Base-by-base conservation (phyloP, 1,140 invertebrate genomes). In the Hestina assimilis region DNA sequence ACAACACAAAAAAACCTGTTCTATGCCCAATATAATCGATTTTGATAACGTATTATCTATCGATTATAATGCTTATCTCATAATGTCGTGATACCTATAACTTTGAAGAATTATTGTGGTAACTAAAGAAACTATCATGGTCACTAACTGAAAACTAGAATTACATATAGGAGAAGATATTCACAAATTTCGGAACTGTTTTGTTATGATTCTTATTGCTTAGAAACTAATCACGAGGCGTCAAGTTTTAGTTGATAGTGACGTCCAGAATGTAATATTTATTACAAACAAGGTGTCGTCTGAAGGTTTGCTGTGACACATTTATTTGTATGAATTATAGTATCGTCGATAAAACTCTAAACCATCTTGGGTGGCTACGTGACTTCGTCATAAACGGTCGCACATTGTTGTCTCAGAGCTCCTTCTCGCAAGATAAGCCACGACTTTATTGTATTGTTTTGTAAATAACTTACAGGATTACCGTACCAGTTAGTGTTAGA, bases 341-440 rank as follows among this genome's bases (percentile, higher is more conserved):
- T 61, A 21, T 29, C 21, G 52, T 53, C 54, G 26, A 63, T 56
- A 59, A 51, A 38, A 28, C 40, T 63, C 57, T 59, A 46, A 47
- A 21, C 14, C 24, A 33, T 11, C 21, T 54, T 28, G 29, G 24
- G 45, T 61, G 33, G 23, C 31, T 59, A 72, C 71, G 71, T 72
- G 65, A 70, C 59, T 66, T 46, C 62, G 66, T 61, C 56, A 66
- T 56, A 46, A 21, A 12, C 9, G 45, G 48, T 46, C 20, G 19
- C 7, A 35, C 15, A 24, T 35, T 8, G 15, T 35, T 40, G 47
- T 9, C 33, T 14, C 40, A 14, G 31, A 15, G 19, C 4, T 45
- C 8, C 12, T 19, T 66, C 60, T 55, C 43, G 21, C 12, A 21
- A 62, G 61, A 72, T 72, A 67, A 63, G 56, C 59, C 54, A 59